A percentile compares a stretch with the other conserved stretches of the same genome.
Evolutionary conservation across 2,888 invertebrate species (phyloP).

Genomic region (Papilio demoleus): DNA sequence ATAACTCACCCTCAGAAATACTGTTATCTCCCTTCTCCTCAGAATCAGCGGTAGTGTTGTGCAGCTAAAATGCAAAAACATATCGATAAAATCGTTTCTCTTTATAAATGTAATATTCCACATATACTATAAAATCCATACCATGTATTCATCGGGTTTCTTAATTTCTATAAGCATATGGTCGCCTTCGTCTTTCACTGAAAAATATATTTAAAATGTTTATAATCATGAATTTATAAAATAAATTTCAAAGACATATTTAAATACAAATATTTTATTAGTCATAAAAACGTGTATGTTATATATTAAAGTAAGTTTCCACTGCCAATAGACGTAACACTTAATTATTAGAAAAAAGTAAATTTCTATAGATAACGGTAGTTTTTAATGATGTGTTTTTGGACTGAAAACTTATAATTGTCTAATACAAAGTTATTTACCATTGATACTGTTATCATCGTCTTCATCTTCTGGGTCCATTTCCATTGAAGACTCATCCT

Average conservation of each 20-base stretch:
- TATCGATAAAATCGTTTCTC: conserved; percentile 29
- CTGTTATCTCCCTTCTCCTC: conserved; percentile 53
- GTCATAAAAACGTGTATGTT: too few species aligned
- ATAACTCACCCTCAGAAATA: conserved; percentile 60
- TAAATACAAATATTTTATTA: too few species aligned
- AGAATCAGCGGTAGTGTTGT: conserved; percentile 47
- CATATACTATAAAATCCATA: conserved; percentile 49
- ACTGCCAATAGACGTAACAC: too few species aligned
- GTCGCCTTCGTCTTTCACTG: conserved; percentile 73
- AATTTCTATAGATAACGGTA: too few species aligned
- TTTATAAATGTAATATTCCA: conserved; percentile 23
- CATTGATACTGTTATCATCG: conserved; percentile 69
- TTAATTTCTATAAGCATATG: conserved; percentile 78
- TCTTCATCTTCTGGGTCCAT: conserved; percentile 69
- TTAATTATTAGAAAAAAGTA: too few species aligned
- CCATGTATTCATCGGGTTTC: conserved; percentile 69
- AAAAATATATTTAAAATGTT: conserved; percentile 46
- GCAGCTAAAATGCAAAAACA: conserved; percentile 49
- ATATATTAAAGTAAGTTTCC: too few species aligned
- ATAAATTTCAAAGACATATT: too few species aligned
- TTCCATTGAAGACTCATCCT: conserved; percentile 71
- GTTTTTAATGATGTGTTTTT: too few species aligned
- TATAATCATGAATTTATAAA: too few species aligned
- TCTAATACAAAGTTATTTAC: conserved; percentile 50
- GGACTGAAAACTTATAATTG: too few species aligned